A percentile compares a stretch with the other conserved stretches of the same genome.
Conservation (phyloP, 1,140 invertebrate species). For the Calosoma granatense region DNA sequence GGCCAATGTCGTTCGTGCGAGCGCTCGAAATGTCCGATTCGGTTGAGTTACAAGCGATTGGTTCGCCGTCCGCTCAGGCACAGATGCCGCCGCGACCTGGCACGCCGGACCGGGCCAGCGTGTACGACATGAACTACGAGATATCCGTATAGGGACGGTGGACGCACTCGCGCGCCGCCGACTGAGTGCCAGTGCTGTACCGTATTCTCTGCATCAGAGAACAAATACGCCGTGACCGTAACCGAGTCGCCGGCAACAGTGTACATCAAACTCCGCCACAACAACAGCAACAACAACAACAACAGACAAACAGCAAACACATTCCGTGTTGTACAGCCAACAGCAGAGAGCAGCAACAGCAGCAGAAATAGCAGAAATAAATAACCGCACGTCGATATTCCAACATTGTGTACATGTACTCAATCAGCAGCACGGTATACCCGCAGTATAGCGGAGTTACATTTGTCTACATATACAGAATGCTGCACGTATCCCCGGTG, state of each 20-base stretch:
- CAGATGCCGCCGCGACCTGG: constrained; percentile 36
- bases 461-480: too few species aligned
- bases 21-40: constrained; percentile 84
- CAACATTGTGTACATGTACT: too few species aligned
- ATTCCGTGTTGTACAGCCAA: neutral
- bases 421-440: too few species aligned
- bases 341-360: neutral
- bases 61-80: constrained; percentile 24
- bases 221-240: neutral
- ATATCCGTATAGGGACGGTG: constrained; percentile 68
- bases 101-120: constrained; percentile 73
- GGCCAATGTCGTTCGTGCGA: constrained; percentile 87
- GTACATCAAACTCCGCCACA: neutral
- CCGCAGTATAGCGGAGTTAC: too few species aligned
- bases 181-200: constrained; percentile 23
- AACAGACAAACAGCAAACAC: neutral
- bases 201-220: constrained; percentile 34
- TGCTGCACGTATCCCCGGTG: too few species aligned
- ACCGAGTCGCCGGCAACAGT: neutral
- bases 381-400: too few species aligned
- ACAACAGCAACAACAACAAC: neutral
- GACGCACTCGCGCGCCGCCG: constrained; percentile 32
- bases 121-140: constrained; percentile 94
- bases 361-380: neutral
- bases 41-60: constrained; percentile 50